Percentiles rank a stretch among this genome's conserved stretches.
Conservation (phyloP, 2,888 invertebrate species). For the Chrysolina oricalcia region DNA sequence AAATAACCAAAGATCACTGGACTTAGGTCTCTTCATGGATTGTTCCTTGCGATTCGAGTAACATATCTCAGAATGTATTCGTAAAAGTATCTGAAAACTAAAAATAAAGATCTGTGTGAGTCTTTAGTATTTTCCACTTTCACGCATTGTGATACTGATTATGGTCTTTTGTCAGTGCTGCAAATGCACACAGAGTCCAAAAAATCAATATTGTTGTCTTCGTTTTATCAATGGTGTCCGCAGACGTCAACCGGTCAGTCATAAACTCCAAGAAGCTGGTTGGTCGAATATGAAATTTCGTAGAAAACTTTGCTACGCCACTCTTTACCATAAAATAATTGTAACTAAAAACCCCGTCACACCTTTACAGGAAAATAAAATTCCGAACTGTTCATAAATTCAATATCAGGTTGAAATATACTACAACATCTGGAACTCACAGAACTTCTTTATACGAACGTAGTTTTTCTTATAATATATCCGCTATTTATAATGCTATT, state of each 20-base stretch:
- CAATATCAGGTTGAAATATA: neutral
- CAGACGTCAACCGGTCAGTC: neutral
- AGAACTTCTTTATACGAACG: neutral
- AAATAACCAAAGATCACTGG: too few species aligned
- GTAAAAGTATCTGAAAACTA: too few species aligned
- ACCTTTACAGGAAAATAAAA: neutral
- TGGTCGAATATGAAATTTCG: neutral
- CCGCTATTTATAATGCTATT: neutral
- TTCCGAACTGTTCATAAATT: neutral
- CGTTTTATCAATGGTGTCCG: neutral
- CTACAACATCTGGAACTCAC: neutral
- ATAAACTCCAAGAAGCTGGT: slow-evolving; percentile 15
- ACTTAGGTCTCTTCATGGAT: too few species aligned
- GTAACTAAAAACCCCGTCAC: neutral
- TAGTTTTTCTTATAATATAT: too few species aligned
- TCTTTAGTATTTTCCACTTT: too few species aligned
- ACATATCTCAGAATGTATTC: too few species aligned
- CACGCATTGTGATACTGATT: too few species aligned
- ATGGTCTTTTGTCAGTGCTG: too few species aligned
- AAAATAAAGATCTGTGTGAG: too few species aligned
- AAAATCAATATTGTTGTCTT: neutral
- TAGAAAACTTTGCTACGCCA: neutral
- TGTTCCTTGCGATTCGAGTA: too few species aligned
- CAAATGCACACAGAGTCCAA: neutral
- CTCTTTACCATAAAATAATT: neutral